These are phyloP conservation scores for Aleiodes alternator DNA, from an alignment of 2,888 invertebrate species.

Conservation along the genomic window DNA sequence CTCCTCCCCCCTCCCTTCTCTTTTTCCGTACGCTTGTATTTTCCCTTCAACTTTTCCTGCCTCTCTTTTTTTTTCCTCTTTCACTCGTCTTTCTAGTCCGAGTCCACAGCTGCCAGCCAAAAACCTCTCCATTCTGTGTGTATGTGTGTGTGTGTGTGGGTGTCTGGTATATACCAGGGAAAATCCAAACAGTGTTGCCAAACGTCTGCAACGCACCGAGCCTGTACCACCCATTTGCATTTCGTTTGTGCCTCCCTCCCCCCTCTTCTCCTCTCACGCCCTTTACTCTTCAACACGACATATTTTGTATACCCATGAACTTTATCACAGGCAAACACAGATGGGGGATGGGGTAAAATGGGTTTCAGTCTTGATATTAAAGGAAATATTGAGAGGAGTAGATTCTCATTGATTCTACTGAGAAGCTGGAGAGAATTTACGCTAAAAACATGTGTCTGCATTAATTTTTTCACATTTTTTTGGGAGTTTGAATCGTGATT, in stretches of 20 bases:
- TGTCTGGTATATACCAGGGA: slow-evolving; percentile 54
- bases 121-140: slow-evolving; percentile 56
- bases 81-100: slow-evolving; percentile 64
- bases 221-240: slow-evolving; percentile 71
- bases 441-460: too few relatives aligned
- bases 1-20: slow-evolving; percentile 45
- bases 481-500: too few relatives aligned
- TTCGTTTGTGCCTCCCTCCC: slow-evolving; percentile 64
- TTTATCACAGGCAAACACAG: slow-evolving; percentile 57
- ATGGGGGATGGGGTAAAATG: too few relatives aligned
- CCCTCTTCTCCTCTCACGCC: neutral
- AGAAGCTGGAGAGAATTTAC: too few relatives aligned
- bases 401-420: too few relatives aligned
- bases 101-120: slow-evolving; percentile 65
- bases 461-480: too few relatives aligned
- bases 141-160: neutral
- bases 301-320: slow-evolving; percentile 67
- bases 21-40: slow-evolving; percentile 49
- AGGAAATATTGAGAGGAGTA: too few relatives aligned
- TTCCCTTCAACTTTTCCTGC: slow-evolving; percentile 37
- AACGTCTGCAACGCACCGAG: slow-evolving; percentile 70
- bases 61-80: slow-evolving; percentile 45
- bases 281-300: slow-evolving; percentile 64
- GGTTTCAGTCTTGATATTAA: too few relatives aligned
- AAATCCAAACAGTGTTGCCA: slow-evolving; percentile 73